Conservation (phyloP, 2,113 vertebrate species). For the Rallus limicola region DNA sequence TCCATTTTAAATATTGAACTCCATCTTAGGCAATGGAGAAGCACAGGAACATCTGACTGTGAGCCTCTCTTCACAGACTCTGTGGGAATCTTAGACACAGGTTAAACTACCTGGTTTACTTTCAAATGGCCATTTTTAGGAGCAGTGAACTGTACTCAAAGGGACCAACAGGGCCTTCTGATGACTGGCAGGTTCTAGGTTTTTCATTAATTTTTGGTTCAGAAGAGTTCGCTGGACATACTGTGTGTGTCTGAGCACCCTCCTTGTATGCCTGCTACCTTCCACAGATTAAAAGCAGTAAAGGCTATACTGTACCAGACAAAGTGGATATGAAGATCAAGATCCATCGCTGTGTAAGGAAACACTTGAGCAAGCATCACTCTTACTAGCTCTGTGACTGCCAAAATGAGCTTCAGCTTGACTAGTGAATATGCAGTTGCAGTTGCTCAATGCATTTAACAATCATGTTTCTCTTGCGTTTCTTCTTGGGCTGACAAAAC, state of each 20-base stretch:
- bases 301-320: not conserved
- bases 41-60: not conserved
- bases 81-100: not conserved
- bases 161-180: not conserved
- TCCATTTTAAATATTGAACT: not conserved
- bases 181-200: not conserved
- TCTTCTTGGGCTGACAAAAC: not conserved
- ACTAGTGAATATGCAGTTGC: not conserved
- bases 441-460: not conserved
- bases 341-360: not conserved
- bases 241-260: not conserved
- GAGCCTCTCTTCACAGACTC: not conserved
- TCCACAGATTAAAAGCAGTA: not conserved
- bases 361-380: not conserved
- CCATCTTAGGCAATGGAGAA: not conserved
- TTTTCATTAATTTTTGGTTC: not conserved
- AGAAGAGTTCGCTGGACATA: not conserved
- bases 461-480: not conserved
- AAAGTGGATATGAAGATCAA: not conserved
- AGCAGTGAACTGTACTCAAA: not conserved
- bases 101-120: not conserved
- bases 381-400: not conserved
- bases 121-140: not conserved
- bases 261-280: accelerated
- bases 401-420: not conserved